Percentiles rank a stretch among this genome's conserved stretches.
Conservation (phyloP, 37 sponge, comb jelly and placozoan genomes). For the Geodia barretti region DNA sequence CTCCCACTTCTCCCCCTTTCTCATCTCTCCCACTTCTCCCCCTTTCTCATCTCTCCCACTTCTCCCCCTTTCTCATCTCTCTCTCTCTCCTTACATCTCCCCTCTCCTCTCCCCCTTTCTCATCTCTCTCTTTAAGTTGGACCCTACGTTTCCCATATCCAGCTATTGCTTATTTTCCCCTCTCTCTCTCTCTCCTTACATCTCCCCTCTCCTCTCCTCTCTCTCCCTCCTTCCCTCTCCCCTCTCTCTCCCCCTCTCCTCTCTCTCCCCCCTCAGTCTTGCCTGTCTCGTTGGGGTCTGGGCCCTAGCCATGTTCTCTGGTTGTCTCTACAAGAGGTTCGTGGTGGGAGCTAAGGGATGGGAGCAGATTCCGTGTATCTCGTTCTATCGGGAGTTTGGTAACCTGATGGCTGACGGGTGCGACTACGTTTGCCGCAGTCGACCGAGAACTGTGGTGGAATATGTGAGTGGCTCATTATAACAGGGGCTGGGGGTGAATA, state of each 20-base stretch:
- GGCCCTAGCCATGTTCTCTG: constrained; percentile 51
- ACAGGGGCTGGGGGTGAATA: too few species aligned
- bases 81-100: too few species aligned
- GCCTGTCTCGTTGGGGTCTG: constrained; percentile 41
- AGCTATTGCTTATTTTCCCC: too few species aligned
- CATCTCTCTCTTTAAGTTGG: too few species aligned
- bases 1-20: too few species aligned
- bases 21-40: too few species aligned
- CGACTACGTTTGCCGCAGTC: constrained; percentile 74
- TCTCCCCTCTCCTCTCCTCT: background rate
- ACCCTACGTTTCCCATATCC: too few species aligned
- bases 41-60: too few species aligned
- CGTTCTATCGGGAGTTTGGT: constrained; percentile 64
- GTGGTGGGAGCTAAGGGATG: constrained; percentile 78
- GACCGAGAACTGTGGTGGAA: constrained; percentile 4
- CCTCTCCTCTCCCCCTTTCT: too few species aligned
- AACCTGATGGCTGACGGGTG: constrained; percentile 85
- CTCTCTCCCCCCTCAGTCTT: constrained; percentile 23
- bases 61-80: too few species aligned
- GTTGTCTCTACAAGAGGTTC: constrained; percentile 63
- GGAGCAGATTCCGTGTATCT: constrained; percentile 76
- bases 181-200: too few species aligned
- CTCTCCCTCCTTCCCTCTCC: background rate
- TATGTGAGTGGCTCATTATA: constrained; percentile 42
- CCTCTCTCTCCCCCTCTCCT: background rate